phyloP scores from a whole-genome alignment of 1,140 invertebrate genomes.

The Ceratina australensis region DNA sequence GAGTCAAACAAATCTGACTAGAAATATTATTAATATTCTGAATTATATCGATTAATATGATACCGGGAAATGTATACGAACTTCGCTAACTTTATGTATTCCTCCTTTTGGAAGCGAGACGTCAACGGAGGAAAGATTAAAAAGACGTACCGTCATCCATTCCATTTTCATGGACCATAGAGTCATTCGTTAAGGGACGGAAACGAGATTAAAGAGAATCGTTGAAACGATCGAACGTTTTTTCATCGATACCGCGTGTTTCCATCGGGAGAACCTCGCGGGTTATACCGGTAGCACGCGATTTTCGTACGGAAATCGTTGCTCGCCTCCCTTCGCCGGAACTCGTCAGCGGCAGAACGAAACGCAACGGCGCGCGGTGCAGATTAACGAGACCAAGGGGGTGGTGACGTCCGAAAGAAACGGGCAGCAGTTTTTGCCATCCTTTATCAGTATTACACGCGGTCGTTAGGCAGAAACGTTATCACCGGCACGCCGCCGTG shows the following conservation, averaged over 20 bases:
- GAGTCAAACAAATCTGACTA: too few species aligned
- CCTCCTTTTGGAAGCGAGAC: not conserved
- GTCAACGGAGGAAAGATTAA: not conserved
- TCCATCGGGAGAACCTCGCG: not conserved
- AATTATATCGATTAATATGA: too few species aligned
- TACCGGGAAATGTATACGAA: slow-evolving; percentile 11
- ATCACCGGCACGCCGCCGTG: slow-evolving; percentile 5
- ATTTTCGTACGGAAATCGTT: slow-evolving; percentile 2
- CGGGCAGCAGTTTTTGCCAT: slow-evolving; percentile 14
- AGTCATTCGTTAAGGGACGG: slow-evolving; percentile 19
- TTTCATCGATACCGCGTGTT: not conserved
- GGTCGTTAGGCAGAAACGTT: slow-evolving; percentile 44
- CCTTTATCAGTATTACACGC: slow-evolving; percentile 36
- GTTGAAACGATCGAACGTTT: not conserved
- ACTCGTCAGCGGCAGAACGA: slow-evolving; percentile 11
- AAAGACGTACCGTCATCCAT: not conserved
- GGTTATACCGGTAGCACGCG: not conserved
- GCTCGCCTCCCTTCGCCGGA: not conserved
- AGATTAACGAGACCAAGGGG: slow-evolving; percentile 33
- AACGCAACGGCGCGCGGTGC: too few species aligned
- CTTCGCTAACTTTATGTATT: slow-evolving; percentile 8
- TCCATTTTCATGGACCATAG: slow-evolving; percentile 24
- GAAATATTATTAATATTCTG: too few species aligned
- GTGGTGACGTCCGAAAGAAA: slow-evolving; percentile 1
- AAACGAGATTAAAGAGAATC: slow-evolving; percentile 24